Evolutionary conservation across 2,797 vertebrate species (phyloP), one percentile per base, ranked within the genome.

Genomic region (Sebastes oblongus): DNA sequence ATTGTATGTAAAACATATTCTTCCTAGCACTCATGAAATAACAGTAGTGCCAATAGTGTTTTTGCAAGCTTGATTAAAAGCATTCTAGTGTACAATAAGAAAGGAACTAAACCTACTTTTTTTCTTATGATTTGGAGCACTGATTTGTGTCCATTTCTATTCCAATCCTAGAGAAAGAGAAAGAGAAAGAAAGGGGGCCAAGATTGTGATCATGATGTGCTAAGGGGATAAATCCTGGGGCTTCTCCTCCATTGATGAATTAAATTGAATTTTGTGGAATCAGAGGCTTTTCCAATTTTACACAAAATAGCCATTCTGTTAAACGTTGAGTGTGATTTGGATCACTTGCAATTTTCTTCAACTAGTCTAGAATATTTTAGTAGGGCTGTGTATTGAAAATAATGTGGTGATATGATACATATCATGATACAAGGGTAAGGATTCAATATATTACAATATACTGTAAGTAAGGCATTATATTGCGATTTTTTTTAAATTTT

Each of bases 181-280:
- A 32, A 9, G 11, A 39, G 36, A 36, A 13, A 52, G 5, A 61
- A 14, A 66, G 18, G 32, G 30, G 32, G 76, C 62, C 29, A 73
- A 67, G 54, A 75, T 54, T 42, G 30, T 56, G 59, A 82, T 73
- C 12, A 73, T 72, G 56, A 78, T 68, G 56, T 72, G 58, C 39
- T 34, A n/a, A 56, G n/a, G 67, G 72, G n/a, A 72, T 69, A 54
- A 59, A 73, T 72, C 72, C 56, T 39, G 3, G 46, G 46, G 62
- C 61, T 42, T 54, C 50, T 54, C 12, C 42, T 62, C 66, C 46
- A 25, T 39, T 72, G 42, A 75, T 68, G 52, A 75, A 76, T 78
- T 27, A 60, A 30, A 82, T 46, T 36, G 39, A 69, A 60, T 69
- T 69, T 76, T 18, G 27, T 42, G 10, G 36, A 55, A 72, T 62